These are phyloP conservation scores for Aphelenchoides fujianensis DNA, from an alignment of 1,140 invertebrate genomes.

Conservation along the genomic window DNA sequence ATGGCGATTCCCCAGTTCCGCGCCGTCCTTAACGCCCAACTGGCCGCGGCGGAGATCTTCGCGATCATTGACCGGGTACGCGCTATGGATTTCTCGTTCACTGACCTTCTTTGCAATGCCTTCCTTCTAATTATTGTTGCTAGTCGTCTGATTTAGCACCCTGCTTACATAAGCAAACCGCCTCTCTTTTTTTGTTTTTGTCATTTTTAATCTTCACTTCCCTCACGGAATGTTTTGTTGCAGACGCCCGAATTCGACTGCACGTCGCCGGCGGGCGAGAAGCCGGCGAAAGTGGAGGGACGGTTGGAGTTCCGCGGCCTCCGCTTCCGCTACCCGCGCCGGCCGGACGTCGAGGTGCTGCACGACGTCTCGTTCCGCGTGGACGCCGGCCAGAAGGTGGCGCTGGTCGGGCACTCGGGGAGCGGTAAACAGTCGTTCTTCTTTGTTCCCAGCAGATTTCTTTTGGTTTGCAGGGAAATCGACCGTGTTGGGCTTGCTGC, in stretches of 20 bases:
- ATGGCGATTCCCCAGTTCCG: constrained; percentile 30
- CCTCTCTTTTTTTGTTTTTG: too few relatives aligned
- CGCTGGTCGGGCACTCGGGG: constrained; percentile 72
- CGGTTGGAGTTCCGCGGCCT: constrained; percentile 16
- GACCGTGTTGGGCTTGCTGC: background rate
- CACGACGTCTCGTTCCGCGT: constrained; percentile 80
- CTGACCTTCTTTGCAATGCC: too few relatives aligned
- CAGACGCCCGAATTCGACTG: constrained; percentile 31
- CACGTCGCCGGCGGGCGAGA: background rate
- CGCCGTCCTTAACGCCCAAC: constrained; percentile 65
- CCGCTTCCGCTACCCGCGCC: constrained; percentile 22
- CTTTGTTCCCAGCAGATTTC: too few relatives aligned
- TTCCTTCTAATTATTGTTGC: background rate
- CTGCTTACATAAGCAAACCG: too few relatives aligned
- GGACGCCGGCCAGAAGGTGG: constrained; percentile 81
- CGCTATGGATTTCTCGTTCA: too few relatives aligned
- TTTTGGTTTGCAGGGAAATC: constrained; percentile 63
- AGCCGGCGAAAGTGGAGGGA: constrained; percentile 22
- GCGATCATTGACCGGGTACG: constrained; percentile 71
- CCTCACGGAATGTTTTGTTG: too few relatives aligned
- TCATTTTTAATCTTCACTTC: too few relatives aligned
- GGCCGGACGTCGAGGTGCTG: constrained; percentile 66
- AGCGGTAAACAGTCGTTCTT: too few relatives aligned
- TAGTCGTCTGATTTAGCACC: constrained; percentile 11
- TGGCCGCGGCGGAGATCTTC: constrained; percentile 76